Base-by-base conservation (phyloP, 1,140 invertebrate genomes). In the Ladona fulva region DNA sequence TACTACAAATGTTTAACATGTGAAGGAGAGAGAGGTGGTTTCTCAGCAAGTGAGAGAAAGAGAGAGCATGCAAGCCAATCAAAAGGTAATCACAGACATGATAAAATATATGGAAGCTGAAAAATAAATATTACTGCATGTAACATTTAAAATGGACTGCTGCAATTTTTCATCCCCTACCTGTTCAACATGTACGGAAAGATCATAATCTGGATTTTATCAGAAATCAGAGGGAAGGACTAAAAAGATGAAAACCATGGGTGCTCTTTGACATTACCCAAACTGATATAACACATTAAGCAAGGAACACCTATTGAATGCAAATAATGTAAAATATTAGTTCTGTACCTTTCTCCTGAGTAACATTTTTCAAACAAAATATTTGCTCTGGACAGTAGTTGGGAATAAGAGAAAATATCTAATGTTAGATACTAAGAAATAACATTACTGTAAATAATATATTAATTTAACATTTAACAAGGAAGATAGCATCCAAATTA, bases 91-190 rank as follows among this genome's bases (percentile, higher is more conserved):
- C 52, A 66, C n/a, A 22, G 52, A 66, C 52, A 66, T 16, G 52
- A 66, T 52, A 66, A 66, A 66, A 66, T 37, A 66, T 66, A 66
- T 66, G 52, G 52, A 66, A 66, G 52, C 52, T 66, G 52, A 66
- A 66, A 66, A 66, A 66, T 22, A 66, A 66, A 66, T 22, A 66
- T 66, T 66, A 66, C 52, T 66, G 52, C 52, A 66, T 12, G 14
- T 66, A 22, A 66, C 3, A 3, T 19, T 66, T 16, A 6, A 12
- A 66, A 66, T 22, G n/a, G 52, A 66, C n/a, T 5, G 52, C 52
- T 66, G 52, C 52, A 66, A 66, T 66, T 66, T 66, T 66, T 66
- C 52, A 66, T 66, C 52, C 52, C 14, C 52, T 66, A 66, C 52
- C 52, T 66, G 52, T 66, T 22, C 14, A 16, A 66, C 52, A 66